Evolutionary conservation across 1,140 invertebrate species (phyloP).

Genomic region (Lerema accius): DNA sequence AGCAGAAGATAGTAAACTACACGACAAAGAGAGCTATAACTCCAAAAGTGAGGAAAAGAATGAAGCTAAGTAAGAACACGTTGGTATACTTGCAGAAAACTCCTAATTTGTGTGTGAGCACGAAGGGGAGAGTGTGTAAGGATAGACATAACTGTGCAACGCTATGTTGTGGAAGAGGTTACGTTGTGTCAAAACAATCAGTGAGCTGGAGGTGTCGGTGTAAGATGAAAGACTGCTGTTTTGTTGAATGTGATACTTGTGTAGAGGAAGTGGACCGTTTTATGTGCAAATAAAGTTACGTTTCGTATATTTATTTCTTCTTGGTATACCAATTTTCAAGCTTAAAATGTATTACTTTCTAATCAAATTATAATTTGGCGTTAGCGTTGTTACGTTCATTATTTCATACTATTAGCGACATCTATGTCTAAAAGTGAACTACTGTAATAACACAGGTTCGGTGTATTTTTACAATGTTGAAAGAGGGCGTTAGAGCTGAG

Average conservation of each 20-base stretch:
- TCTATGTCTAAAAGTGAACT: too few relatives aligned
- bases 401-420: too few relatives aligned
- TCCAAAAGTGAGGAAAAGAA: conserved; percentile 86
- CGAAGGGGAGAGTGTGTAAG: conserved; percentile 89
- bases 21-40: conserved; percentile 88
- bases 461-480: too few relatives aligned
- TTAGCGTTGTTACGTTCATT: too few relatives aligned
- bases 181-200: conserved; percentile 85
- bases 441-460: too few relatives aligned
- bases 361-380: too few relatives aligned
- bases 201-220: conserved; percentile 93
- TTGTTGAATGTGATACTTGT: conserved; percentile 95
- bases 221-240: conserved; percentile 96
- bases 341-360: too few relatives aligned
- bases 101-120: conserved; percentile 94
- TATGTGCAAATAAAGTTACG: conserved; percentile 84
- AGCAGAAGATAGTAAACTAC: conserved; percentile 88
- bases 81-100: conserved; percentile 95
- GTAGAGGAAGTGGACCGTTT: conserved; percentile 85
- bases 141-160: conserved; percentile 91
- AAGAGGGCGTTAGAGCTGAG: too few relatives aligned
- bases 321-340: too few relatives aligned
- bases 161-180: conserved; percentile 93
- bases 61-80: conserved; percentile 86
- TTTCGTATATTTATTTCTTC: too few relatives aligned